Evolutionary conservation across 2,113 vertebrate genomes (phyloP).

Genomic region (Malurus alboscapulatus): DNA sequence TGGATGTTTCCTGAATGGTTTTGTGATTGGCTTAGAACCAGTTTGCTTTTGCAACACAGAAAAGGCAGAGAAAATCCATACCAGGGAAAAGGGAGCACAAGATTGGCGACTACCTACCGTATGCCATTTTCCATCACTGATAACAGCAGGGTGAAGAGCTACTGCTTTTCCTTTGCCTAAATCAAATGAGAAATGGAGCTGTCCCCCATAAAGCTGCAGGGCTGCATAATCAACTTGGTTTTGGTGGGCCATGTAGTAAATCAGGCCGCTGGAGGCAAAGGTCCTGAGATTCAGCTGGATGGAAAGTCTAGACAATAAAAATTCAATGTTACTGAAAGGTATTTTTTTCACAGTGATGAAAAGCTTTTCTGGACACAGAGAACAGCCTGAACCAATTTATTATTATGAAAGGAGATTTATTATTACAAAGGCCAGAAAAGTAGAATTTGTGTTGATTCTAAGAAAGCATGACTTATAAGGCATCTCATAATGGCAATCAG

Average conservation of each 20-base stretch:
- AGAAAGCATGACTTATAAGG: neutral
- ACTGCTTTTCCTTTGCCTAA: slow-evolving; percentile 85
- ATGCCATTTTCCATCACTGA: slow-evolving; percentile 91
- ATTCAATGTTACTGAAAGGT: neutral
- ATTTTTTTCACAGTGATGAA: neutral
- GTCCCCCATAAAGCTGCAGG: slow-evolving; percentile 80
- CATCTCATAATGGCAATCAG: neutral
- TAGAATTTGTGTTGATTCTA: neutral
- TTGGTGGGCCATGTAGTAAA: slow-evolving; percentile 85
- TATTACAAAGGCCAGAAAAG: neutral
- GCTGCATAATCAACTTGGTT: slow-evolving; percentile 86
- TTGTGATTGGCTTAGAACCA: neutral
- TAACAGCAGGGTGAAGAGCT: slow-evolving; percentile 68
- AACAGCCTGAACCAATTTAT: neutral
- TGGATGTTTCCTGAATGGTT: neutral
- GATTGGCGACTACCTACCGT: slow-evolving; percentile 67
- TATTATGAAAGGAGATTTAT: neutral
- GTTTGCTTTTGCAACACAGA: neutral
- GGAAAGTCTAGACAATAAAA: slow-evolving; percentile 75
- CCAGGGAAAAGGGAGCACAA: neutral
- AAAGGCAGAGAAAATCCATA: neutral
- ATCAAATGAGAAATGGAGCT: slow-evolving; percentile 83
- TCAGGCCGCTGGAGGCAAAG: slow-evolving; percentile 79
- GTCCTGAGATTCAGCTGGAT: slow-evolving; percentile 84
- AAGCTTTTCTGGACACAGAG: neutral